Percentiles rank a stretch among this genome's conserved stretches.
These are phyloP conservation scores for Gracilinanus agilis DNA, from an alignment of 2,113 vertebrate genomes.

Conservation along the genomic window DNA sequence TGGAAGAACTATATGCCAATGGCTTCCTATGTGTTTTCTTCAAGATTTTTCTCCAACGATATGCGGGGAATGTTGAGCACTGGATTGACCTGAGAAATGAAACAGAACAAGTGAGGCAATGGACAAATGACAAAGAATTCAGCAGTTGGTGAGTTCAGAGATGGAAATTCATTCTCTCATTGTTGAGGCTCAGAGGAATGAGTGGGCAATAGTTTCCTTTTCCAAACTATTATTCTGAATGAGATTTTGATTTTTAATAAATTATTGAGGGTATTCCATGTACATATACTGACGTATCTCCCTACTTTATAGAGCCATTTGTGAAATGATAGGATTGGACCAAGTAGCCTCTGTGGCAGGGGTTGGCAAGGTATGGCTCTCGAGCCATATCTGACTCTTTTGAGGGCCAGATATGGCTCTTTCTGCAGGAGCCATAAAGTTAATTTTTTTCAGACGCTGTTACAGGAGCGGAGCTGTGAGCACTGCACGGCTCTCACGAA, in stretches of 20 bases:
- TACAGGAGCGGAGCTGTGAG: no score
- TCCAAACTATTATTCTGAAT: not conserved
- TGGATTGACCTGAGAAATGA: constrained; percentile 71
- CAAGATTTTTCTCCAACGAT: constrained; percentile 69
- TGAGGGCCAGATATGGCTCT: no score
- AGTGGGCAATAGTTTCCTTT: not conserved
- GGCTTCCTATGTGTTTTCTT: constrained; percentile 34
- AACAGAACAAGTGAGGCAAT: constrained; percentile 51
- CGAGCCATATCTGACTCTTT: no score
- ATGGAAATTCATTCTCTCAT: not conserved
- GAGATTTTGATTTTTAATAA: not conserved
- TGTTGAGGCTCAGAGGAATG: not conserved
- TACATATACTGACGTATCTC: not conserved
- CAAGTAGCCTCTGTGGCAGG: not conserved
- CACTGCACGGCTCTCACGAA: no score
- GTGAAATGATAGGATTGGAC: not conserved
- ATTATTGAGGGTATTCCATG: not conserved
- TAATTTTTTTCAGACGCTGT: no score
- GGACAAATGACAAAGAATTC: constrained; percentile 55
- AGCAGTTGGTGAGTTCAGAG: constrained; percentile 57
- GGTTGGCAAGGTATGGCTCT: no score
- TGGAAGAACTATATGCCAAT: not conserved
- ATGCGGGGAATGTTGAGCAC: constrained; percentile 23
- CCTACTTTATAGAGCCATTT: not conserved
- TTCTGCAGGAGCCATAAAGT: no score